Percentiles rank a stretch among this genome's conserved stretches.
Conservation (phyloP, 2,888 invertebrate species). For the Isoperla grammatica region DNA sequence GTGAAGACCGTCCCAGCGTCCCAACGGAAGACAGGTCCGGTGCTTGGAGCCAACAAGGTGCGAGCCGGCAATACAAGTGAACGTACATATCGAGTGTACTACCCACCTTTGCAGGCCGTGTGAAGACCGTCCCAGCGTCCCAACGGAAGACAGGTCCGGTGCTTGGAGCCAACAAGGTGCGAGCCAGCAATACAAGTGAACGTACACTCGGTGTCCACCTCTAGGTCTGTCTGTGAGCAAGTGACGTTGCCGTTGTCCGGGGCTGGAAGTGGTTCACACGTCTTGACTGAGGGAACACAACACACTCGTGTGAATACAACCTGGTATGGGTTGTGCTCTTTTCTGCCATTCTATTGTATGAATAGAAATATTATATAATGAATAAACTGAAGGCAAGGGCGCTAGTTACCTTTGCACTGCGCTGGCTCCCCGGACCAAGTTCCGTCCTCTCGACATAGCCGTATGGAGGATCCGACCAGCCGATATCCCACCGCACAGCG, state of each 20-base stretch:
- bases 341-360: neutral
- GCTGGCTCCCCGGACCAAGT: conserved; percentile 61
- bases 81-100: conserved; percentile 56
- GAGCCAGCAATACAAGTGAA: conserved; percentile 59
- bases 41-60: conserved; percentile 57
- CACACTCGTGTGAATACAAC: neutral
- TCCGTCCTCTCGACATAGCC: conserved; percentile 58
- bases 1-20: conserved; percentile 63
- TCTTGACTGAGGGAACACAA: conserved; percentile 57
- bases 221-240: conserved; percentile 40
- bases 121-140: conserved; percentile 64
- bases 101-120: conserved; percentile 58
- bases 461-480: conserved; percentile 49
- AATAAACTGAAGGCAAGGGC: neutral
- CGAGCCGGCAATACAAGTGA: conserved; percentile 57
- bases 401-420: conserved; percentile 52
- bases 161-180: conserved; percentile 56
- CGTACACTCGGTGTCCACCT: conserved; percentile 58
- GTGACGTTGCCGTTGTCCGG: conserved; percentile 53
- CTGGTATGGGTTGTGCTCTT: neutral
- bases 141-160: conserved; percentile 58
- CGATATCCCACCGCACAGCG: conserved; percentile 59
- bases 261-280: conserved; percentile 51
- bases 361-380: neutral
- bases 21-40: conserved; percentile 59